Evolutionary conservation across 1,140 invertebrate species (phyloP).

Genomic region (Cyclina sinensis): DNA sequence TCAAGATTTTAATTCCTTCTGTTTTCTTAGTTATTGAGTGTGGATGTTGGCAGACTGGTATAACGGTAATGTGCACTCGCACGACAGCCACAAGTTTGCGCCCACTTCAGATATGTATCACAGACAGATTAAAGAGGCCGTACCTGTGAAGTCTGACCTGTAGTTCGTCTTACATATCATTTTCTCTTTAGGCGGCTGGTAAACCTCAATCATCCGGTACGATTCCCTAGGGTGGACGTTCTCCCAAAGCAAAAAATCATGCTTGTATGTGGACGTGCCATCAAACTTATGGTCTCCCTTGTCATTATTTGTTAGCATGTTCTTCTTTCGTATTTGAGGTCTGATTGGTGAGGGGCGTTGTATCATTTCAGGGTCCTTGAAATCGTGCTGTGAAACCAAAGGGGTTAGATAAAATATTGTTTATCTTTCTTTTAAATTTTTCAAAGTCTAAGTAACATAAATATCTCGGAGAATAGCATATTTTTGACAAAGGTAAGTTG

Average conservation of each 20-base stretch:
- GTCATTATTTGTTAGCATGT: not conserved
- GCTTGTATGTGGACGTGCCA: conserved; percentile 25
- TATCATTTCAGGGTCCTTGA: conserved; percentile 31
- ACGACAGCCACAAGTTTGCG: no score
- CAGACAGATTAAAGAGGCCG: no score
- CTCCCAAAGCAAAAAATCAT: conserved; percentile 47
- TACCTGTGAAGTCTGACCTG: conserved; percentile 52
- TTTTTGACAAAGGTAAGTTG: no score
- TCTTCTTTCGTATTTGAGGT: not conserved
- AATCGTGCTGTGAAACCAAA: conserved; percentile 46
- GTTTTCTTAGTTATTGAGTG: no score
- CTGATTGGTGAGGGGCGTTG: not conserved
- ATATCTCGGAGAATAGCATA: no score
- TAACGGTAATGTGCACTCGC: no score
- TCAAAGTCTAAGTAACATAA: no score
- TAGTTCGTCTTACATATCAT: conserved; percentile 60
- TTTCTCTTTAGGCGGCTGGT: conserved; percentile 57
- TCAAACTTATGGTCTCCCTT: not conserved
- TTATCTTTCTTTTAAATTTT: no score
- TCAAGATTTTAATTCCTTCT: no score
- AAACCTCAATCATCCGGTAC: conserved; percentile 50
- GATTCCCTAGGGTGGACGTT: not conserved
- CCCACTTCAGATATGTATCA: no score
- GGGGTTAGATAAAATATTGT: not conserved
- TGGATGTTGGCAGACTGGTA: no score